These are phyloP conservation scores for Pseudopipra pipra DNA, from an alignment of 2,113 vertebrate genomes.

Conservation along the genomic window DNA sequence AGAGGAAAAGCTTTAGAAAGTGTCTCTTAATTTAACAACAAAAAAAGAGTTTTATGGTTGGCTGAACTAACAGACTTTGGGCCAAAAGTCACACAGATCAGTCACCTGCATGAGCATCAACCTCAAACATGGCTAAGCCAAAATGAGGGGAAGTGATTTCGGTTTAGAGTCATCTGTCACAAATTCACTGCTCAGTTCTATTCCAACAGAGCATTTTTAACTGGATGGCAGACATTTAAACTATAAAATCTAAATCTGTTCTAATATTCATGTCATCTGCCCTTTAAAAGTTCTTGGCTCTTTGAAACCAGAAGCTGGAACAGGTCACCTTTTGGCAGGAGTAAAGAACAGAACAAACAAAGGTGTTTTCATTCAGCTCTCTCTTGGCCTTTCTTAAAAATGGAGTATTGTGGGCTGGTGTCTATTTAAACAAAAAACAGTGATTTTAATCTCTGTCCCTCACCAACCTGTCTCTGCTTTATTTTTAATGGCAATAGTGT, in stretches of 20 bases:
- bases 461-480: background rate
- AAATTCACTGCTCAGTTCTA: background rate
- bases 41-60: background rate
- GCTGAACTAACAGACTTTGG: background rate
- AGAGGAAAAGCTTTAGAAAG: background rate
- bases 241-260: background rate
- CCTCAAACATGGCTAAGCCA: background rate
- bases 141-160: background rate
- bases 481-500: background rate
- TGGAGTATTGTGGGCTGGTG: background rate
- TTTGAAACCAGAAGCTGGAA: background rate
- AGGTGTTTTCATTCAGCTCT: constrained; percentile 20
- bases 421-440: background rate
- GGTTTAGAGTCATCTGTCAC: background rate
- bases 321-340: background rate
- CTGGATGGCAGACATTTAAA: background rate
- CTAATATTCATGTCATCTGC: background rate
- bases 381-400: background rate
- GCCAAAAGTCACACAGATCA: background rate
- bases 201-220: background rate
- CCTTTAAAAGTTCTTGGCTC: background rate
- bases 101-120: background rate
- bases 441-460: constrained; percentile 9
- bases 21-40: background rate
- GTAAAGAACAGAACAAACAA: background rate